Percentiles rank a stretch among this genome's conserved stretches.
phyloP scores from a whole-genome alignment of 2,888 invertebrate genomes.

The Nephrotoma flavescens region DNA sequence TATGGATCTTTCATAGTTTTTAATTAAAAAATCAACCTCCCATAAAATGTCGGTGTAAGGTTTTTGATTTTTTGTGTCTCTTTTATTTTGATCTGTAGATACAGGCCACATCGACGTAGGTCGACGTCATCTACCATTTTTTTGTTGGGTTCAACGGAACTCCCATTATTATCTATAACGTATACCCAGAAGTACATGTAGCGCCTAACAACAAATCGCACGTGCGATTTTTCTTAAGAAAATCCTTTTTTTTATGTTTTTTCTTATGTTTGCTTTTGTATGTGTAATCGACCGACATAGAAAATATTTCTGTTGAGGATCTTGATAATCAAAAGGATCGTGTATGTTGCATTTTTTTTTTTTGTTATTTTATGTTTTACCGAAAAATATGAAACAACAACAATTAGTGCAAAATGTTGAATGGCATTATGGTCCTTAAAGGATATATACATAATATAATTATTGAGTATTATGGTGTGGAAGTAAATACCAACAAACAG shows the following conservation, averaged over 20 bases:
- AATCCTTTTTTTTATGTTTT: background rate
- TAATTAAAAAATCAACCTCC: background rate
- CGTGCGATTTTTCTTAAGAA: background rate
- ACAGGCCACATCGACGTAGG: background rate
- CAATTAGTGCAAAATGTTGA: background rate
- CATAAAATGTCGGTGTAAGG: background rate
- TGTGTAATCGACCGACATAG: background rate
- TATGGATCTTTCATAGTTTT: background rate
- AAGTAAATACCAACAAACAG: background rate
- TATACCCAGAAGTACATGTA: background rate
- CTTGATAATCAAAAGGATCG: background rate
- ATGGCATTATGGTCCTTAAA: background rate
- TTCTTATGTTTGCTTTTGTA: background rate
- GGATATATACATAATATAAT: background rate
- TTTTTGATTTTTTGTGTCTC: background rate
- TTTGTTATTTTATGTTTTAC: background rate
- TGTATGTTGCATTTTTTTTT: background rate
- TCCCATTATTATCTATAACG: background rate
- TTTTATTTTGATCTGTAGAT: background rate
- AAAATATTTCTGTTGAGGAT: background rate
- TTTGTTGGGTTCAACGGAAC: background rate
- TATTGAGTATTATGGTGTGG: background rate
- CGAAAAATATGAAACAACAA: background rate
- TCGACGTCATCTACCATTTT: background rate
- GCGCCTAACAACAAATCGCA: background rate